Percentiles rank a stretch among this genome's conserved stretches.
These are phyloP conservation scores for Sceliomorpha sp. DNA, from an alignment of 2,888 invertebrate genomes.

Conservation along the genomic window DNA sequence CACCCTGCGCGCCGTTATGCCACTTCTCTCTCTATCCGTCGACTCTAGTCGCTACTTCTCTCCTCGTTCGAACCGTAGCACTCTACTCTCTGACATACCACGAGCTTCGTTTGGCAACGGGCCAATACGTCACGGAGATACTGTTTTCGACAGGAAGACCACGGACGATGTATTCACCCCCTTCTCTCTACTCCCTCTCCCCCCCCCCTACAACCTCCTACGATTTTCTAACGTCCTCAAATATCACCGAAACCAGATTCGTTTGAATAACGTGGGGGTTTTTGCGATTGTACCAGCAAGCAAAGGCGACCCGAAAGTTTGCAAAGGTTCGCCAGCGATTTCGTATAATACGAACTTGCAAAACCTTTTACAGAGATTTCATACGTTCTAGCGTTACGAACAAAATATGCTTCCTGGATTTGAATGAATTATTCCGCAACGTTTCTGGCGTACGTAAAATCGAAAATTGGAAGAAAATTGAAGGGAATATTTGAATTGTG, in stretches of 20 bases:
- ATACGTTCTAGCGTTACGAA: background rate
- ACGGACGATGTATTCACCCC: slow-evolving; percentile 69
- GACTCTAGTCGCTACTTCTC: slow-evolving; percentile 29
- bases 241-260: slow-evolving; percentile 6
- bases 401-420: slow-evolving; percentile 5
- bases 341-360: slow-evolving; percentile 15
- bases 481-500: no score
- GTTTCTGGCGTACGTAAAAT: no score
- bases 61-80: slow-evolving; percentile 34
- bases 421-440: slow-evolving; percentile 6
- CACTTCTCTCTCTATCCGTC: slow-evolving; percentile 50
- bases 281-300: slow-evolving; percentile 12
- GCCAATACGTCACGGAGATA: slow-evolving; percentile 72
- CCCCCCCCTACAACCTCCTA: no score
- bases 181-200: no score
- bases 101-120: slow-evolving; percentile 68
- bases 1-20: slow-evolving; percentile 40
- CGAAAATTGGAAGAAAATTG: background rate
- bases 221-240: slow-evolving; percentile 33
- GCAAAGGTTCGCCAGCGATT: slow-evolving; percentile 28
- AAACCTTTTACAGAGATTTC: slow-evolving; percentile 30
- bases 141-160: slow-evolving; percentile 70
- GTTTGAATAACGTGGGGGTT: slow-evolving; percentile 37
- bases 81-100: slow-evolving; percentile 57
- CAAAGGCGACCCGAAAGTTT: slow-evolving; percentile 24